These are phyloP conservation scores for Lacerta viridis DNA, from an alignment of 2,797 vertebrate genomes.

Conservation along the genomic window DNA sequence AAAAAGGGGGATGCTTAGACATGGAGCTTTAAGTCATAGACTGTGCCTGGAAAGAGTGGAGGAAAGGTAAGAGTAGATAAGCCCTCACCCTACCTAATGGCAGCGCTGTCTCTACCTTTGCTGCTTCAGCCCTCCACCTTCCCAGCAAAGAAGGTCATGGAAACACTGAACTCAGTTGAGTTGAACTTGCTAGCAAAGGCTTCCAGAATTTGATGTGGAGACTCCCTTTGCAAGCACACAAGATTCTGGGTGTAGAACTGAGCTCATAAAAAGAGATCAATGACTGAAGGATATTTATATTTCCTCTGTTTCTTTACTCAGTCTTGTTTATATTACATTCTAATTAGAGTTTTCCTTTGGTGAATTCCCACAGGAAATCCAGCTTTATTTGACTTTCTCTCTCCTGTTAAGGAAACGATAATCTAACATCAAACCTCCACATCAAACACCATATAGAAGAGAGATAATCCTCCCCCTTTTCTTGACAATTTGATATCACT, in stretches of 20 bases:
- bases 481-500: neutral
- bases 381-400: neutral
- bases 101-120: no score
- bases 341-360: constrained; percentile 39
- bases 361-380: constrained; percentile 32
- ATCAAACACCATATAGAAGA: neutral
- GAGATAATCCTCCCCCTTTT: neutral
- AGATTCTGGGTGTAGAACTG: neutral
- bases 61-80: no score
- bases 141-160: no score
- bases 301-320: constrained; percentile 6
- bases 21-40: no score
- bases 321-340: constrained; percentile 30
- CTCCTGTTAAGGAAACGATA: neutral
- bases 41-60: no score
- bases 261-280: constrained; percentile 26
- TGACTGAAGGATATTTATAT: neutral
- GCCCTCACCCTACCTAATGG: no score
- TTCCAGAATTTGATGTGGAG: constrained; percentile 4
- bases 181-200: neutral
- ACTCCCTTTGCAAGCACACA: neutral
- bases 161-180: neutral
- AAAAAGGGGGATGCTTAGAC: no score
- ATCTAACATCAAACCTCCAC: neutral
- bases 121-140: no score